Evolutionary conservation across 2,113 vertebrate species (phyloP), one percentile per base, ranked within the genome.

Genomic region (Noctilio leporinus): DNA sequence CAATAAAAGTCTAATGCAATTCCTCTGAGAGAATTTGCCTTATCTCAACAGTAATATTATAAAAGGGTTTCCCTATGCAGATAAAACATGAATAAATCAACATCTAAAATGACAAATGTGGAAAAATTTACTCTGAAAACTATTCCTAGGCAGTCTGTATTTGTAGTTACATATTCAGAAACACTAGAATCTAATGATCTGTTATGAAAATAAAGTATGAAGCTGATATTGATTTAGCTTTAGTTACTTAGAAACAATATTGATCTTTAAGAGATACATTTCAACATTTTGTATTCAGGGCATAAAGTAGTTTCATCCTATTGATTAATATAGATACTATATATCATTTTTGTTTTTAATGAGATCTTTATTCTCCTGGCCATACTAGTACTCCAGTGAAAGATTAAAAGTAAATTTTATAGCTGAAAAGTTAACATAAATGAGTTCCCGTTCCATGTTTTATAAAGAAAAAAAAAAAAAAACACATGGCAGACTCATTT

Each of bases 231-330:
- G 98, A 99, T 99, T 98, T 98, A 94, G 57, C 14, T 98, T 98
- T 98, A 98, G 98, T 98, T 98, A 97, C 98, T 98, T 97, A 97
- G 98, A 98, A 98, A 98, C 97, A 97, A 92, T 98, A 98, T 98
- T 96, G 98, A 98, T 98, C 96, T 89, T 95, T 96, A 97, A 97
- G 96, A 98, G 97, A 98, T 96, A 93, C 92, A 97, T 97, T 92
- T 95, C 95, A 98, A 96, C 96, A 95, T 38, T 96, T 94, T 38
- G 59, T 94, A 96, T 97, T 95, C 87, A 89, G 93, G 59, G 45
- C 81, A 89, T 96, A 97, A 98, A 98, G 89, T 96, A 98, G 95
- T 98, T 97, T 95, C 65, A 97, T 89, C 80, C 86, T 93, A 98
- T 94, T 98, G 98, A 98, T 98, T 98, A 98, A 98, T 96, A 98